Conservation (phyloP, 1,140 invertebrate species). For the Brachionus rotundiformis region DNA sequence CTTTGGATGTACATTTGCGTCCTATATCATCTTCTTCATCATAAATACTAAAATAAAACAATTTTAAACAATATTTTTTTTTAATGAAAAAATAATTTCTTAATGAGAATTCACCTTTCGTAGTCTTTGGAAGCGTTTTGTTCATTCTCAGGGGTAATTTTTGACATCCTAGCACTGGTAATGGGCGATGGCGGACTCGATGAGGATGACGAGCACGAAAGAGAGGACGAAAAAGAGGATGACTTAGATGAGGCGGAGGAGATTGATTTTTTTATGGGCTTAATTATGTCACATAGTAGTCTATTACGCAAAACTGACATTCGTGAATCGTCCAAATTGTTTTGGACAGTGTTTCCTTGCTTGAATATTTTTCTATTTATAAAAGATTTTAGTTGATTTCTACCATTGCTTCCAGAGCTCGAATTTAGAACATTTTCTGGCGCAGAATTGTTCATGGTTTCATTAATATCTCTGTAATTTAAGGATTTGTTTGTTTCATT, state of each 20-base stretch:
- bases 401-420: not conserved
- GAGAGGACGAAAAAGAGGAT: constrained; percentile 11
- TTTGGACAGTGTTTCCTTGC: not conserved
- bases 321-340: not conserved
- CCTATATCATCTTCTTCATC: not conserved
- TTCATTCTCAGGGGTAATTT: not conserved
- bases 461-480: not conserved
- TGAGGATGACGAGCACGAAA: constrained; percentile 3
- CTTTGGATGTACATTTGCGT: not conserved
- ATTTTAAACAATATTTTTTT: too few species aligned
- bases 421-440: not conserved
- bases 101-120: not conserved
- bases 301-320: not conserved
- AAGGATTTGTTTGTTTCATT: not conserved
- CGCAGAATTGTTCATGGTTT: not conserved
- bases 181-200: not conserved
- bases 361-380: not conserved
- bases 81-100: not conserved
- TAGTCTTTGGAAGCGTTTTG: not conserved
- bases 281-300: constrained; percentile 5
- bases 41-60: constrained; percentile 40
- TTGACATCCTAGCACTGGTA: not conserved
- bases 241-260: constrained; percentile 7
- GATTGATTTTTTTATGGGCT: constrained; percentile 20
- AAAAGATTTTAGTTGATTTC: not conserved